Evolutionary conservation across 2,797 vertebrate species (phyloP).

Genomic region (Muraenolepis orangiensis): DNA sequence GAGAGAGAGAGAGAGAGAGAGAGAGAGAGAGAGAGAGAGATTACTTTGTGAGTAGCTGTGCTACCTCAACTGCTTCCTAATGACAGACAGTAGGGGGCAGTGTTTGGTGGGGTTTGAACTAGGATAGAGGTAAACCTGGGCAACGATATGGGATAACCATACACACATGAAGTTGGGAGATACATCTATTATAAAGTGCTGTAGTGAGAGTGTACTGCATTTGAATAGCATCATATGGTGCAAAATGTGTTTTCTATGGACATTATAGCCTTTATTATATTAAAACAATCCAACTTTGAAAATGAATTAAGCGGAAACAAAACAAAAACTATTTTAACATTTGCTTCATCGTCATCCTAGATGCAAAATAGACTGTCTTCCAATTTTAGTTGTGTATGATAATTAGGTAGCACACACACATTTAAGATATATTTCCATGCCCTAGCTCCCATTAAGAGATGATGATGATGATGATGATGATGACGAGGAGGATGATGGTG

Average conservation of each 20-base stretch:
- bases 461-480: not conserved
- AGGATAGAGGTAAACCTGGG: not conserved
- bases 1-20: conserved; percentile 4
- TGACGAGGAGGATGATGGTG: not conserved
- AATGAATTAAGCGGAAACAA: too few species aligned
- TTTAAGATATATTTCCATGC: not conserved
- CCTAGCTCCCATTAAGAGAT: not conserved
- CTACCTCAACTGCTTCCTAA: not conserved
- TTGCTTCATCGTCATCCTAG: too few species aligned
- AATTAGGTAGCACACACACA: not conserved
- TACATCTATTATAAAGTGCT: not conserved
- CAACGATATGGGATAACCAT: not conserved
- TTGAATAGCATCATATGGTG: not conserved
- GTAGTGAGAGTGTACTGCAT: not conserved
- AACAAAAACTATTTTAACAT: too few species aligned
- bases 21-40: not conserved
- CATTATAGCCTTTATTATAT: too few species aligned
- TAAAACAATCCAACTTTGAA: too few species aligned
- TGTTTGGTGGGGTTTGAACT: conserved; percentile 19
- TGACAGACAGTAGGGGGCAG: conserved; percentile 30
- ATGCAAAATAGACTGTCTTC: too few species aligned
- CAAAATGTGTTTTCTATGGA: not conserved
- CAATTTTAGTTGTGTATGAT: too few species aligned
- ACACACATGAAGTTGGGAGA: not conserved
- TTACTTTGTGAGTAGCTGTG: not conserved